phyloP scores from a whole-genome alignment of 2,113 vertebrate species.

The Bettongia penicillata region DNA sequence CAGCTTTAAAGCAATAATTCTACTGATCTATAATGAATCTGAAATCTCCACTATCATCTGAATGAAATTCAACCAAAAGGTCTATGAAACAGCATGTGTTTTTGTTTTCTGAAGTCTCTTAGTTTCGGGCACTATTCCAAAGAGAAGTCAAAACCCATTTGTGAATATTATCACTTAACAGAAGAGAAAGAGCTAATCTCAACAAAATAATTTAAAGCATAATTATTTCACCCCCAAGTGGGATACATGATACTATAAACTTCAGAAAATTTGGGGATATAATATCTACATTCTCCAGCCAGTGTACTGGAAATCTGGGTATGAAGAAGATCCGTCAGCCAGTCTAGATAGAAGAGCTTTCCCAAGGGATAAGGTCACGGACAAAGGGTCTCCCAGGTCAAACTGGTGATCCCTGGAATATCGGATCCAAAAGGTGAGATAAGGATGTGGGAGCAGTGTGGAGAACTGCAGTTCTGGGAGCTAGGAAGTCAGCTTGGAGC shows the following conservation, averaged over 20 bases:
- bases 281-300: background rate
- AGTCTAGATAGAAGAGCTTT: background rate
- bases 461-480: background rate
- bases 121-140: constrained; percentile 65
- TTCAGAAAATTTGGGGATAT: constrained; percentile 27
- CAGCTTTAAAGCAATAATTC: background rate
- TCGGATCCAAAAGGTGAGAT: background rate
- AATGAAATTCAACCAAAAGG: constrained; percentile 68
- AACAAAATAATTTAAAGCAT: constrained; percentile 66
- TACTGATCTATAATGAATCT: constrained; percentile 48
- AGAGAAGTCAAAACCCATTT: constrained; percentile 62
- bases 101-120: constrained; percentile 60
- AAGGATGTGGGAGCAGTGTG: background rate
- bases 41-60: constrained; percentile 66
- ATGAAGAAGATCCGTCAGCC: background rate
- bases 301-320: background rate
- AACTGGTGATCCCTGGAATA: background rate
- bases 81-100: constrained; percentile 40
- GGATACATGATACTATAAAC: constrained; percentile 51
- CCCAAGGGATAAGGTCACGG: background rate
- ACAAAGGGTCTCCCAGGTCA: background rate
- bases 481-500: background rate
- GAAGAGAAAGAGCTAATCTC: constrained; percentile 62
- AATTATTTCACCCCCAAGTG: constrained; percentile 55
- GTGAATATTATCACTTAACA: constrained; percentile 65